A percentile compares a stretch with the other conserved stretches of the same genome.
Conservation (phyloP, 1,140 invertebrate genomes). For the Hormaphis cornu region DNA sequence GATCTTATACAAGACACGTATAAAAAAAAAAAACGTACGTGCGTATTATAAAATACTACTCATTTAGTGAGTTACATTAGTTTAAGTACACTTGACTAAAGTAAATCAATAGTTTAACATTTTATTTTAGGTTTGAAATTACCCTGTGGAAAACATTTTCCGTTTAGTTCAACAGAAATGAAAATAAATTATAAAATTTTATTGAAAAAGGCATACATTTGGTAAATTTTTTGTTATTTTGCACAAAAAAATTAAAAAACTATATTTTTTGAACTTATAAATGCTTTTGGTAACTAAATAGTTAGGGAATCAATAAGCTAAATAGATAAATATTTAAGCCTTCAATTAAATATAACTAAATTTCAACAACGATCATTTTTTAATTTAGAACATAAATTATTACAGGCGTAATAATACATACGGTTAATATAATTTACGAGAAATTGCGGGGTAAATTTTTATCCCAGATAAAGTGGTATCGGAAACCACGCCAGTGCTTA, state of each 20-base stretch:
- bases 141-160: conserved; percentile 22
- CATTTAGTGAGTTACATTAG: conserved; percentile 20
- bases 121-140: conserved; percentile 7
- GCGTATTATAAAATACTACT: conserved; percentile 32
- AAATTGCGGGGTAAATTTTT: no score
- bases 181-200: conserved; percentile 1
- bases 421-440: no score
- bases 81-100: conserved; percentile 33
- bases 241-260: not conserved
- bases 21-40: conserved; percentile 21
- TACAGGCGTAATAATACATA: no score
- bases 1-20: conserved; percentile 31
- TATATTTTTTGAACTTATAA: conserved; percentile 14
- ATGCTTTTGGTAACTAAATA: conserved; percentile 31
- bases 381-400: no score
- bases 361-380: not conserved
- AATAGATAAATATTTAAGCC: conserved; percentile 13
- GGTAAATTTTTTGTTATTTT: not conserved
- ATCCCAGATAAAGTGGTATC: no score
- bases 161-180: not conserved
- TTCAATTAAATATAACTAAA: not conserved
- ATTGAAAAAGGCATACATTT: not conserved
- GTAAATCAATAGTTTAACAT: conserved; percentile 16
- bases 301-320: not conserved
- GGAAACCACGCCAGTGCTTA: no score